Evolutionary conservation across 2,113 vertebrate species (phyloP).

Genomic region (Podarcis cretensis): DNA sequence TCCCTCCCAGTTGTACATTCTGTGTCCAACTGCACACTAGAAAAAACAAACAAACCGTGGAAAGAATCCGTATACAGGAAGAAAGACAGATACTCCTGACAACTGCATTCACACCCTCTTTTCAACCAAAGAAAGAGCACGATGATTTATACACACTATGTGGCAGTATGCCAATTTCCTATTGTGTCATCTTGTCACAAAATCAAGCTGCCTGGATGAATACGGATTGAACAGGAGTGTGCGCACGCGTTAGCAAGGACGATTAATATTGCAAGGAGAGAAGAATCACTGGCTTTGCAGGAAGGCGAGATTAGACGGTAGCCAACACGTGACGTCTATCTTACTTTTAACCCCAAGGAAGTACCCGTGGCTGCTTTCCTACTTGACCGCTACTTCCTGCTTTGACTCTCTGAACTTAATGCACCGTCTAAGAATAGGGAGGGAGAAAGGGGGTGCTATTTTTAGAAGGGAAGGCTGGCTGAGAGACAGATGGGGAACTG

Average conservation of each 20-base stretch:
- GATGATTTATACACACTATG: constrained; percentile 52
- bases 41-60: too few species aligned
- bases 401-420: neutral
- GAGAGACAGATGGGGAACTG: neutral
- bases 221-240: neutral
- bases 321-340: neutral
- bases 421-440: neutral
- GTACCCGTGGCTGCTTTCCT: neutral
- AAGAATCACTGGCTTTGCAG: neutral
- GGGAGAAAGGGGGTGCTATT: neutral
- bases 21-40: too few species aligned
- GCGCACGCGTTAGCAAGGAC: neutral
- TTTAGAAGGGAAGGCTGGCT: neutral
- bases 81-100: neutral
- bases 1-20: too few species aligned
- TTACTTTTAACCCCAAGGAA: neutral
- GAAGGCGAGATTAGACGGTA: neutral
- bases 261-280: neutral
- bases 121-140: constrained; percentile 35
- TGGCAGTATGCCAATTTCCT: constrained; percentile 55
- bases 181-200: constrained; percentile 52
- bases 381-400: neutral
- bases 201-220: constrained; percentile 6
- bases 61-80: neutral
- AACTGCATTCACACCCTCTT: neutral